Evolutionary conservation across 1,140 invertebrate genomes (phyloP), one percentile per base, ranked within the genome.

Genomic region (Caenorhabditis briggsae): DNA sequence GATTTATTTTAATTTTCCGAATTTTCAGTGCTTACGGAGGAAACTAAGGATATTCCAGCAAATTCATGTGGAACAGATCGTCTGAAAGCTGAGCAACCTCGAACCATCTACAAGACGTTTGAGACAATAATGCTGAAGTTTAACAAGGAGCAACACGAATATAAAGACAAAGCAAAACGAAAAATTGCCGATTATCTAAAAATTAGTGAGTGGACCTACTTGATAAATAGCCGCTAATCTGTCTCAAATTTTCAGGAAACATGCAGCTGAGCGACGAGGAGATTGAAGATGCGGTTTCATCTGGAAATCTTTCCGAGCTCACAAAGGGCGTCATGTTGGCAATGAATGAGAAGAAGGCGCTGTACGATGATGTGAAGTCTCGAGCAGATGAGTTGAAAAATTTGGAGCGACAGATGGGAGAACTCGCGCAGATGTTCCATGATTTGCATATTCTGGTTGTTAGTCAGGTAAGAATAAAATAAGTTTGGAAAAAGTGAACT

Each of bases 101-200:
- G 25, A 5, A 41, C 82, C 0, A 59, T 83, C 18, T 56, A 83
- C 25, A 58, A 20, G 12, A 58, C 53, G 11, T 58, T 56, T 11
- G 53, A 58, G 41, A 56, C 33, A 16, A 43, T 82, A 7, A 86
- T 86, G 46, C 48, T 43, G 1, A 64, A 64, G 20, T 86, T 86
- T 56, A 86, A 86, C 20, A 65, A 18, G 6, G 85, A 83, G n/a
- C 85, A 86, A 25, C 74, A 50, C n/a, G 74, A 83, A 18, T 86
- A 82, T 70, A 82, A 82, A 48, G 64, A 74, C 8, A 86, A 86
- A 16, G 48, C 58, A 16, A 58, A 64, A 33, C 46, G 61, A 65
- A 64, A 86, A 78, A 82, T 86, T 41, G 50, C 23, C 6, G 70
- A 74, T 18, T 82, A 58, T 23, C 20, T 86, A 5, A 86, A 83